Base-by-base conservation (phyloP, 2,113 vertebrate genomes). In the Sapajus apella region DNA sequence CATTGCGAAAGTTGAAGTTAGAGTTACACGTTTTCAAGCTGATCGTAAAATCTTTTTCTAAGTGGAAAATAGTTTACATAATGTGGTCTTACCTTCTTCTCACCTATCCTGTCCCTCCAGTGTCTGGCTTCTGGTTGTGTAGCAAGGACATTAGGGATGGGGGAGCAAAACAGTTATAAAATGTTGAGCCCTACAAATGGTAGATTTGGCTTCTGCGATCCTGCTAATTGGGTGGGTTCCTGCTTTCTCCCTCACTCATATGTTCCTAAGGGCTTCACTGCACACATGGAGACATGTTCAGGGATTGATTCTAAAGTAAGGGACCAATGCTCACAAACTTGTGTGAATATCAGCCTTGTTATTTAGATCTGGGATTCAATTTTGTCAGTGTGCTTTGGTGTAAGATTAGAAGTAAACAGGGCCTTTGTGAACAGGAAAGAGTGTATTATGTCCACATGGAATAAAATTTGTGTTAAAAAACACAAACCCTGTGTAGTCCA, bases 161-260 rank as follows among this genome's bases (percentile, higher is more conserved):
- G 83, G 80, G 58, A 92, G 45, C 80, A 90, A 96, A 66, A 90
- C 90, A 50, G 92, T 32, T 92, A 61, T 93, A 90, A 96, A 91
- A 87, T 90, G 97, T 81, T 96, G 80, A 97, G 70, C 30, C 93
- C 61, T 64, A 77, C 25, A 47, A 95, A 66, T 61, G 80, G 95
- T 25, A 45, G 61, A 77, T 76, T 92, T 95, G 94, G 84, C 94
- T 93, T 91, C 89, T 92, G 76, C 92, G 90, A 82, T 77, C 27
- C 76, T 96, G 95, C 64, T 87, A 85, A 84, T 95, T 97, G 90
- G 70, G 80, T 58, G 64, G 58, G 76, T 85, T 52, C 76, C 87
- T 92, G 87, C 87, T 77, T 84, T 95, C 56, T 96, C 70, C 91
- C 55, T 72, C 66, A 17, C 17, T 9, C 23, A 50, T 72, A 17